A percentile compares a stretch with the other conserved stretches of the same genome.
These are phyloP conservation scores for Sebastes trivittatus DNA, from an alignment of 2,797 vertebrate species.

Conservation along the genomic window DNA sequence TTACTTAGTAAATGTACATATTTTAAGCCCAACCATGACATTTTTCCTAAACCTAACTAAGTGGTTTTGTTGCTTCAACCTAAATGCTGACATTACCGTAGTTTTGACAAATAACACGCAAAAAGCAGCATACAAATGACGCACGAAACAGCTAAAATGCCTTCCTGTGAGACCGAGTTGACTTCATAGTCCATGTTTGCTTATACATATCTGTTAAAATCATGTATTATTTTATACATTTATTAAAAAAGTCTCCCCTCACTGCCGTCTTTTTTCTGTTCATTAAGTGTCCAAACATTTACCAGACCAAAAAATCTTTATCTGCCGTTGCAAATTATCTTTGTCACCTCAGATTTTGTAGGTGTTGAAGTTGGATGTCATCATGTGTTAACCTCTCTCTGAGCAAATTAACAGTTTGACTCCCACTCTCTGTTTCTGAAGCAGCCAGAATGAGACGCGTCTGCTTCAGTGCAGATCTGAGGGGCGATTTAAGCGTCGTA, in stretches of 20 bases:
- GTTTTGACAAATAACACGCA: too few relatives aligned
- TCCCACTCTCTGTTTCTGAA: conserved; percentile 40
- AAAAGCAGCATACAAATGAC: accelerated
- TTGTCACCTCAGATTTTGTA: neutral
- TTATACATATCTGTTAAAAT: neutral
- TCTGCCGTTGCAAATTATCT: neutral
- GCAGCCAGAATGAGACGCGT: conserved; percentile 18
- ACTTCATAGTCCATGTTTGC: neutral
- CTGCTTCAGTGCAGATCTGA: conserved; percentile 38
- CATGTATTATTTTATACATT: neutral
- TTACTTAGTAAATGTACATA: too few relatives aligned
- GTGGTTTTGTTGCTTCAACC: too few relatives aligned
- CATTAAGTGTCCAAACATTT: neutral
- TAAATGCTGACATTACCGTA: too few relatives aligned
- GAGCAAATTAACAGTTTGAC: conserved; percentile 31
- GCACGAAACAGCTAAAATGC: too few relatives aligned
- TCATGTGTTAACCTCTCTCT: neutral
- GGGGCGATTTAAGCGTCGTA: conserved; percentile 28
- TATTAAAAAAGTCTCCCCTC: neutral
- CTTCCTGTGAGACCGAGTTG: too few relatives aligned
- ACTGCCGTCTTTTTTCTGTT: neutral
- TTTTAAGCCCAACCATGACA: too few relatives aligned
- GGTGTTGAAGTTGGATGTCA: conserved; percentile 11
- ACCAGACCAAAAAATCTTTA: neutral
- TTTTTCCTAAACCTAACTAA: too few relatives aligned